Evolutionary conservation across 2,888 invertebrate species (phyloP).

Genomic region (Drosophila acutilabella): DNA sequence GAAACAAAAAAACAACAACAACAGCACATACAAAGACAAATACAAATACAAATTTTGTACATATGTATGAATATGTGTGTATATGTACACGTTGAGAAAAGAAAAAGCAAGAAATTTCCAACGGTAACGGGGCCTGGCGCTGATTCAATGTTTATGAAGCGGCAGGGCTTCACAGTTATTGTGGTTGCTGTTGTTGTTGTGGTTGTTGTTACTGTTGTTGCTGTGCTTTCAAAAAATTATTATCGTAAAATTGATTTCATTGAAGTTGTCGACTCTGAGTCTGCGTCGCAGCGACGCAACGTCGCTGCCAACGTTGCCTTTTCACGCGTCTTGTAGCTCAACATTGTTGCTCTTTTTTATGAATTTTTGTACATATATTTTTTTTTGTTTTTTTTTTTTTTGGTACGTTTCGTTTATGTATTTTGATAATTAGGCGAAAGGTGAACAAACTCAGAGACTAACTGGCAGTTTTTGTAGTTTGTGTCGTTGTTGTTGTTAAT

Average conservation of each 20-base stretch:
- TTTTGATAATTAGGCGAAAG: conserved; percentile 81
- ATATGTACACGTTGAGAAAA: conserved; percentile 60
- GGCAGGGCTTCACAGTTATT: conserved; percentile 69
- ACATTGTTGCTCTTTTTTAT: conserved; percentile 11
- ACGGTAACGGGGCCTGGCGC: conserved; percentile 78
- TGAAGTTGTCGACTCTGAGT: conserved; percentile 65
- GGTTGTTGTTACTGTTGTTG: conserved; percentile 34
- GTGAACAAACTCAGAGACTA: conserved; percentile 71
- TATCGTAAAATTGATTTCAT: conserved; percentile 82
- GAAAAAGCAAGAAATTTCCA: conserved; percentile 83
- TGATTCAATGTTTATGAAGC: conserved; percentile 75
- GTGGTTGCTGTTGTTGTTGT: conserved; percentile 19
- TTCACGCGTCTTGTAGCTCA: conserved; percentile 62
- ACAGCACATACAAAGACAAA: conserved; percentile 57
- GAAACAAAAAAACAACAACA: conserved; percentile 60
- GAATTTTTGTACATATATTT: conserved; percentile 7
- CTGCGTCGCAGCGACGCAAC: conserved; percentile 35
- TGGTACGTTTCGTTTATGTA: conserved; percentile 71
- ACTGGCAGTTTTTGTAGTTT: conserved; percentile 52
- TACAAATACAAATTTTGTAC: conserved; percentile 55
- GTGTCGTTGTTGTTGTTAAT: conserved; percentile 22
- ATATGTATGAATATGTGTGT: conserved; percentile 1
- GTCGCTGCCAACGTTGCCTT: conserved; percentile 47
- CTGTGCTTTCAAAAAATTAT: conserved; percentile 75
- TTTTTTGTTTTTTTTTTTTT: conserved; percentile 28